Base-by-base conservation (phyloP, 1,140 invertebrate species). In the Galendromus occidentalis region DNA sequence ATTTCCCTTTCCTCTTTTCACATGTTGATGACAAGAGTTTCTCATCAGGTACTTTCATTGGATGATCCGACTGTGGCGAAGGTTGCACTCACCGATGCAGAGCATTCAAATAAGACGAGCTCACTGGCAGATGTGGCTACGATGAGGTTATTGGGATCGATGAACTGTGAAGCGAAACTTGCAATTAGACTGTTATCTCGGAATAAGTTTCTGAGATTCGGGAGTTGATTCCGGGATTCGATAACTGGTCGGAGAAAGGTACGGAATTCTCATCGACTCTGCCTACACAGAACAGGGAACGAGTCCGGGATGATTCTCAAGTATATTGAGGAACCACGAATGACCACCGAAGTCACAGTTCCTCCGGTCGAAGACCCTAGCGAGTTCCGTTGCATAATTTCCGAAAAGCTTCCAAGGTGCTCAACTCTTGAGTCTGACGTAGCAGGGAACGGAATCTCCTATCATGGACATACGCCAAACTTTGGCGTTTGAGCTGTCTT, bases 181-280 rank as follows among this genome's bases (percentile, higher is more conserved):
- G 33, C 4, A 39, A 39, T 39, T 9, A 39, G 4, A 39, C 33
- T 6, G 9, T 39, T 4, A 4, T 39, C 9, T 9, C 33, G 33
- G 9, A 39, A 4, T 4, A 39, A 39, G 33, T 20, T 14, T 17
- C 51, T 1, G 33, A 17, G 51, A 33, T 59, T 20, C 51, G 25
- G 68, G 74, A 80, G 55, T 88, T 80, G 70, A 74, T 41, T 74
- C 76, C 66, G 75, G 73, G 22, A 67, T 75, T 14, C 72, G 74
- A 20, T 67, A 75, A 63, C 73, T 77, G 74, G 74, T 75, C 25
- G 74, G 75, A 9, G 68, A 75, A 44, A 69, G 74, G 41, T 75
- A 75, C 65, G 64, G 75, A 44, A 75, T 75, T 44, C 71, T 75
- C 20, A 66, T 75, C 18, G 73, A 76, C 29, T 75, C 74, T 22